Evolutionary conservation across 2,888 invertebrate species (phyloP).

Genomic region (Nipponacmea schrenckii): DNA sequence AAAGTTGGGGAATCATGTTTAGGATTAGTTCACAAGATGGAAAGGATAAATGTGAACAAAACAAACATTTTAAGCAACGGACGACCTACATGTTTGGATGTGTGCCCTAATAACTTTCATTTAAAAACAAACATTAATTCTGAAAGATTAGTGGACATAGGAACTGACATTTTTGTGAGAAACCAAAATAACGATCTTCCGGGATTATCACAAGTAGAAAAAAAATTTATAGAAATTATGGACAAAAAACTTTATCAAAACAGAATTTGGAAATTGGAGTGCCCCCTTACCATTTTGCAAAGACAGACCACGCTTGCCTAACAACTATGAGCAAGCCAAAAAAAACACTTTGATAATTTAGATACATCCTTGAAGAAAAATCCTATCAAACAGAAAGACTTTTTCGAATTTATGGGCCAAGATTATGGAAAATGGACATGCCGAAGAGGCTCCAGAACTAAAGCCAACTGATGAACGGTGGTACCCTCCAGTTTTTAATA

Average conservation of each 20-base stretch:
- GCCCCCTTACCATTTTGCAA: background rate
- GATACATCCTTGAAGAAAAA: background rate
- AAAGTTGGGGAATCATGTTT: slow-evolving; percentile 19
- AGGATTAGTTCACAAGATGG: slow-evolving; percentile 12
- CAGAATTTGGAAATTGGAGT: slow-evolving; percentile 5
- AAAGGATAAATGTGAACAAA: slow-evolving; percentile 19
- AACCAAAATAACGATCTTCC: background rate
- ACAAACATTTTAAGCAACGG: slow-evolving; percentile 1
- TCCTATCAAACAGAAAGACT: background rate
- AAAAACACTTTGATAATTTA: background rate
- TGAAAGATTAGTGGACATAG: background rate
- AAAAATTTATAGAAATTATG: background rate
- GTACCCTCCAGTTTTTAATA: background rate
- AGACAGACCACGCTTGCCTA: background rate
- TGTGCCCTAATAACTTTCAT: slow-evolving; percentile 7
- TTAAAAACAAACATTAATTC: background rate
- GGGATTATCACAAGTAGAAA: background rate
- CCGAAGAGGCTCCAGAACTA: background rate
- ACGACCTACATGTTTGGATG: slow-evolving; percentile 9
- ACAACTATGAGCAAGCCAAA: background rate
- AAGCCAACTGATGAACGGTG: background rate
- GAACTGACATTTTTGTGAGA: background rate
- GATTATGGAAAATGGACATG: background rate
- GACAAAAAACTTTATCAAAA: background rate
- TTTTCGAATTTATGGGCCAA: background rate